Percentiles rank a stretch among this genome's conserved stretches.
Evolutionary conservation across 2,888 invertebrate species (phyloP).

Genomic region (Drosophila cognata): DNA sequence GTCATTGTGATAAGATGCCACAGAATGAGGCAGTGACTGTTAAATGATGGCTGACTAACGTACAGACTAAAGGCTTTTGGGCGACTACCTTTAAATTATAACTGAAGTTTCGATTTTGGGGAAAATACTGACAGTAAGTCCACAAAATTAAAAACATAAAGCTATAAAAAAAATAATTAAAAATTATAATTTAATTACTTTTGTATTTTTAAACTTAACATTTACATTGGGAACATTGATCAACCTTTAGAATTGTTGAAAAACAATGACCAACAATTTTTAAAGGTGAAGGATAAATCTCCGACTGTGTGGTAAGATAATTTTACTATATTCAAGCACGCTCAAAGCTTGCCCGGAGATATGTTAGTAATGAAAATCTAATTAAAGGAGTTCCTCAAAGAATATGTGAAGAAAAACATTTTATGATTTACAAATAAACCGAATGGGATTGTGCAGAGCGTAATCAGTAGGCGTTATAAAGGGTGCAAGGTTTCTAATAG

Average conservation of each 20-base stretch:
- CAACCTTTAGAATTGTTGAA: neutral
- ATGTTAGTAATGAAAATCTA: neutral
- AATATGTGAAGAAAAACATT: neutral
- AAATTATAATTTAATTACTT: neutral
- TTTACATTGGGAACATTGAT: neutral
- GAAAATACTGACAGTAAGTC: neutral
- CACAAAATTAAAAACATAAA: neutral
- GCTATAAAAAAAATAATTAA: too few relatives aligned
- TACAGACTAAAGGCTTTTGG: neutral
- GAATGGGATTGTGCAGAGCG: neutral
- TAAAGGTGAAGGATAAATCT: neutral
- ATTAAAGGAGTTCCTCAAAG: neutral
- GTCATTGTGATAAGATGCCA: conserved; percentile 20
- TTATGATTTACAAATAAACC: neutral
- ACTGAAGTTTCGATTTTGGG: neutral
- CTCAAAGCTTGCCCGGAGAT: neutral
- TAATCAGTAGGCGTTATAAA: neutral
- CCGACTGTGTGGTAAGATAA: neutral
- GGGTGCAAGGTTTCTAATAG: accelerated
- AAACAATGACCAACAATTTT: neutral
- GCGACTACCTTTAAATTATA: neutral
- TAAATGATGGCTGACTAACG: neutral
- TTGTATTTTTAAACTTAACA: neutral
- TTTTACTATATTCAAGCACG: neutral
- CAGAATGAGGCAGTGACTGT: neutral